Evolutionary conservation across 2,797 vertebrate genomes (phyloP).

Genomic region (Lithobates pipiens): DNA sequence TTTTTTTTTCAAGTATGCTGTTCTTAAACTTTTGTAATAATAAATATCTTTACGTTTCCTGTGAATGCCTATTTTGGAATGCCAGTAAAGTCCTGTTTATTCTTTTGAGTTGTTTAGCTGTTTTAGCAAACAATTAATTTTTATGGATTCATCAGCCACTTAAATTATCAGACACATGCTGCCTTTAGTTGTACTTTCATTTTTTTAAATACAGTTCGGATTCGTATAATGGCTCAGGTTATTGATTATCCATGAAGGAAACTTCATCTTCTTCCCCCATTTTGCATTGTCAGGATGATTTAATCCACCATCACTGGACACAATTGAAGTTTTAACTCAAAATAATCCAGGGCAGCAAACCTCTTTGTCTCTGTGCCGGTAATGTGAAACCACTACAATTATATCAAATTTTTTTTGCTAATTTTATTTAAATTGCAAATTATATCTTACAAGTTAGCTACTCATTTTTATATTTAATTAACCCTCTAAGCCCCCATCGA

Average conservation of each 20-base stretch:
- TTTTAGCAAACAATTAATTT: no score
- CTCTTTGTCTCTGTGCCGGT: not conserved
- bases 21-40: no score
- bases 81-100: no score
- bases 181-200: no score
- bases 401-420: conserved; percentile 28
- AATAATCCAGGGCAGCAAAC: not conserved
- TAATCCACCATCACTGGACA: not conserved
- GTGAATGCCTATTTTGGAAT: no score
- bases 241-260: not conserved
- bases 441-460: conserved; percentile 33
- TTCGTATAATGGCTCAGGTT: not conserved
- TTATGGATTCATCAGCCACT: no score
- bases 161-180: no score
- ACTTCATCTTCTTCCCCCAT: not conserved
- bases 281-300: not conserved
- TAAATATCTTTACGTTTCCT: no score
- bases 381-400: conserved; percentile 7
- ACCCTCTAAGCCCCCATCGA: not conserved
- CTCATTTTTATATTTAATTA: conserved; percentile 11
- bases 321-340: not conserved
- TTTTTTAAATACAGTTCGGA: not conserved
- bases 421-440: conserved; percentile 55
- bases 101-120: no score
- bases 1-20: no score